Evolutionary conservation across 2,888 invertebrate species (phyloP).

Genomic region (Pomacea canaliculata): DNA sequence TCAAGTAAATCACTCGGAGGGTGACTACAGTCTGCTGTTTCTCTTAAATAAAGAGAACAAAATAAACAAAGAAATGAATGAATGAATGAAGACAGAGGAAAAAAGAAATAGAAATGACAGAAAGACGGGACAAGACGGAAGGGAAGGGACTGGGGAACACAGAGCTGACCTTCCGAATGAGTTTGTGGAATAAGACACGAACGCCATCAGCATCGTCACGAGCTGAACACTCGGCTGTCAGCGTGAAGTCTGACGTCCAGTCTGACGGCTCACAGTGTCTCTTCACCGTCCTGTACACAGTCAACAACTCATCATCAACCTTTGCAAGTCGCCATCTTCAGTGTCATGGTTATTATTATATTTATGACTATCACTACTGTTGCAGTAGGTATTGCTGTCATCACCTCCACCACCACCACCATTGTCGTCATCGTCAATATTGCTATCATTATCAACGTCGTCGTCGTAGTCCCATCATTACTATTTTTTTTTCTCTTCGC

Average conservation of each 20-base stretch:
- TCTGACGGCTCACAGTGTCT: constrained; percentile 28
- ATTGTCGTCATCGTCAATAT: no score
- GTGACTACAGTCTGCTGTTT: no score
- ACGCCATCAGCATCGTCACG: constrained; percentile 44
- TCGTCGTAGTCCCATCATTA: neutral
- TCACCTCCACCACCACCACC: no score
- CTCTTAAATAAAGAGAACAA: neutral
- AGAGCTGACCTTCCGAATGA: constrained; percentile 44
- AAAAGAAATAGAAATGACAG: neutral
- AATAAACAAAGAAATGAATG: neutral
- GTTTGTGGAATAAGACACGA: constrained; percentile 39
- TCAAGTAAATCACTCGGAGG: no score
- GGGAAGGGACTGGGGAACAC: neutral
- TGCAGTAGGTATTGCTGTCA: no score
- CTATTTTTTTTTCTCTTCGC: neutral
- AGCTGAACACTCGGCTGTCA: constrained; percentile 49
- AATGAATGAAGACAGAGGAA: no score
- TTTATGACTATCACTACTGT: no score
- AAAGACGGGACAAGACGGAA: neutral
- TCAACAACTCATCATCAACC: neutral
- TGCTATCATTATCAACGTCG: neutral
- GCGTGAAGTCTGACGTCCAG: constrained; percentile 19
- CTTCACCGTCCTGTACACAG: constrained; percentile 36
- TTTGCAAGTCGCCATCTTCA: neutral
- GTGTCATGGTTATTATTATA: no score